These are phyloP conservation scores for Micrastur ruficollis DNA, from an alignment of 2,797 vertebrate species.

Conservation along the genomic window DNA sequence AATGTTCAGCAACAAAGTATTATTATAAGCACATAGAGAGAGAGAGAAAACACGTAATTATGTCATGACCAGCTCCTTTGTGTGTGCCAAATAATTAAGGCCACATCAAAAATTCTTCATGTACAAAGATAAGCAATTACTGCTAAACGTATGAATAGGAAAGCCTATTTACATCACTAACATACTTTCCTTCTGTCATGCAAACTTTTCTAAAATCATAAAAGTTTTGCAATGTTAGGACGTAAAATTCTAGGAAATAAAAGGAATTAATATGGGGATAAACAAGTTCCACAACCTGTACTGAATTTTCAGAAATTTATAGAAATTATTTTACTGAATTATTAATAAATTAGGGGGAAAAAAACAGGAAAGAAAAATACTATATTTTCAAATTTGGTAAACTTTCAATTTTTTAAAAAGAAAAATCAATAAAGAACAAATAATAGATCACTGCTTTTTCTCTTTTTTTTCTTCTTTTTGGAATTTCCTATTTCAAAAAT, in stretches of 20 bases:
- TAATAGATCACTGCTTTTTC: rapidly evolving
- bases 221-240: neutral
- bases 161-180: neutral
- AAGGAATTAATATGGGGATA: neutral
- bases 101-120: neutral
- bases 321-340: neutral
- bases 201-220: neutral
- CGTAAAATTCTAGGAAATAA: neutral
- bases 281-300: neutral
- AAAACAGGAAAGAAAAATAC: neutral
- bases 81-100: neutral
- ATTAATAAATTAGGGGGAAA: neutral
- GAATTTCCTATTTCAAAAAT: neutral
- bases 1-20: neutral
- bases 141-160: neutral
- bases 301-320: neutral
- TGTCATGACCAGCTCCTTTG: neutral
- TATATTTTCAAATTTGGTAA: neutral
- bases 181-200: neutral
- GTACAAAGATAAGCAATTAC: neutral
- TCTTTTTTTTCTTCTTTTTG: neutral
- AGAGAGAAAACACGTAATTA: neutral
- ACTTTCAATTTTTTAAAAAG: neutral
- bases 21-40: neutral
- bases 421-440: neutral